Evolutionary conservation across 2,797 vertebrate species (phyloP).

Genomic region (Novumbra hubbsi): DNA sequence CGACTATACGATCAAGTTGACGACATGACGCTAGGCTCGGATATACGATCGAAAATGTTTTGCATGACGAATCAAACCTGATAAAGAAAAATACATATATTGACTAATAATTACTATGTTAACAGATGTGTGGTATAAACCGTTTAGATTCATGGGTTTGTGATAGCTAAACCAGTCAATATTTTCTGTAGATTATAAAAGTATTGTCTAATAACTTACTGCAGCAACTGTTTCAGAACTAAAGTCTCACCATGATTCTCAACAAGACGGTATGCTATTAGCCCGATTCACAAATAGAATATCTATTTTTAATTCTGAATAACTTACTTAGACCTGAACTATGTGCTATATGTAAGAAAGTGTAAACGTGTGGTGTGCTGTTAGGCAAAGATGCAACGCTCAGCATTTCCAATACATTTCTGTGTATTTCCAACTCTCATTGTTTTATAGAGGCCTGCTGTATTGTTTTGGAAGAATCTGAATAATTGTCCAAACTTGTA

Average conservation of each 20-base stretch:
- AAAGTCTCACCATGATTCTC: conserved; percentile 60
- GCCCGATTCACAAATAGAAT: conserved; percentile 36
- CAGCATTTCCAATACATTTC: conserved; percentile 46
- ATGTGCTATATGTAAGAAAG: conserved; percentile 43
- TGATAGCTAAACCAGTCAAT: conserved; percentile 64
- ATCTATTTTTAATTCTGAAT: conserved; percentile 42
- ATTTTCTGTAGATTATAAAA: conserved; percentile 48
- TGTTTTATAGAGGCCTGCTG: conserved; percentile 5
- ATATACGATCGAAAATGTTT: conserved; percentile 58
- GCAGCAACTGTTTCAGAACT: conserved; percentile 47
- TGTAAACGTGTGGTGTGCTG: conserved; percentile 42
- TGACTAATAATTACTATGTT: conserved; percentile 74
- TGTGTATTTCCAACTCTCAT: conserved; percentile 39
- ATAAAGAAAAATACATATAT: conserved; percentile 67
- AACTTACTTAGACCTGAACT: conserved; percentile 60
- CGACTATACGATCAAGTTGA: conserved; percentile 50
- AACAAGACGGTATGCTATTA: conserved; percentile 39
- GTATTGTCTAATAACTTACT: conserved; percentile 58
- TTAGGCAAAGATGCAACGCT: conserved; percentile 50
- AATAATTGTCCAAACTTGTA: background rate
- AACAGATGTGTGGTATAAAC: conserved; percentile 64
- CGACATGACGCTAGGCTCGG: conserved; percentile 63
- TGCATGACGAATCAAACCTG: conserved; percentile 75
- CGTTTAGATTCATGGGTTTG: conserved; percentile 60
- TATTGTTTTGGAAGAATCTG: conserved; percentile 1